Evolutionary conservation across 2,888 invertebrate species (phyloP).

Genomic region (Pyrocoelia pectoralis): DNA sequence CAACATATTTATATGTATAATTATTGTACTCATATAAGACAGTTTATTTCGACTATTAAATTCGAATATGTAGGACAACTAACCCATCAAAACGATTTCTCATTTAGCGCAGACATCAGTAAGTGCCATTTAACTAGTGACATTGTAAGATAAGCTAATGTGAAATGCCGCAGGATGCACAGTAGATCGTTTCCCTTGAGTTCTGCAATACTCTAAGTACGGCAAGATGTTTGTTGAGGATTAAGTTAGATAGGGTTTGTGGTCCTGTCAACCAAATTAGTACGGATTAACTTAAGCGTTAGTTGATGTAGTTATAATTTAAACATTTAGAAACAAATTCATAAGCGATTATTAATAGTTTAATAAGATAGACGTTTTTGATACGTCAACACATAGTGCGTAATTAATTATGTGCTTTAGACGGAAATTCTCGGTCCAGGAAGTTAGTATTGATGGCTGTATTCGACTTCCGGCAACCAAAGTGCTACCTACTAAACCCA

Average conservation of each 20-base stretch:
- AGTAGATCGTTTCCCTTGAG: constrained; percentile 25
- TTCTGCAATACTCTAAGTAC: constrained; percentile 22
- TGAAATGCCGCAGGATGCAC: constrained; percentile 33
- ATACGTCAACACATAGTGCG: background rate
- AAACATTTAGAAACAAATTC: background rate
- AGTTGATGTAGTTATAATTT: background rate
- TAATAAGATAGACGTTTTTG: background rate
- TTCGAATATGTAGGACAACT: constrained; percentile 15
- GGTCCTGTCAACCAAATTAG: constrained; percentile 23
- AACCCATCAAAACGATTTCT: constrained; percentile 27
- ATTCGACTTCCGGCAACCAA: constrained; percentile 36
- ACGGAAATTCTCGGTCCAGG: constrained; percentile 28
- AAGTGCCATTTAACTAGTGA: constrained; percentile 30
- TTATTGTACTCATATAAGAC: too few species aligned
- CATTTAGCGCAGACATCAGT: constrained; percentile 30
- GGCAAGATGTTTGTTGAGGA: constrained; percentile 24
- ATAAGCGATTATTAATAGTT: background rate
- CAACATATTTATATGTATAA: too few species aligned
- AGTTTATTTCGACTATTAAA: constrained; percentile 12
- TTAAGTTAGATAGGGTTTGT: constrained; percentile 20
- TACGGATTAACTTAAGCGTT: constrained; percentile 15
- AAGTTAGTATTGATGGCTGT: constrained; percentile 37
- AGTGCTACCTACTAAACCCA: constrained; percentile 31
- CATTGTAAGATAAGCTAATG: constrained; percentile 32
- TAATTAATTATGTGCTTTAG: constrained; percentile 27